A percentile compares a stretch with the other conserved stretches of the same genome.
Evolutionary conservation across 2,797 vertebrate genomes (phyloP).

Genomic region (Enteromius unitaeniatus): DNA sequence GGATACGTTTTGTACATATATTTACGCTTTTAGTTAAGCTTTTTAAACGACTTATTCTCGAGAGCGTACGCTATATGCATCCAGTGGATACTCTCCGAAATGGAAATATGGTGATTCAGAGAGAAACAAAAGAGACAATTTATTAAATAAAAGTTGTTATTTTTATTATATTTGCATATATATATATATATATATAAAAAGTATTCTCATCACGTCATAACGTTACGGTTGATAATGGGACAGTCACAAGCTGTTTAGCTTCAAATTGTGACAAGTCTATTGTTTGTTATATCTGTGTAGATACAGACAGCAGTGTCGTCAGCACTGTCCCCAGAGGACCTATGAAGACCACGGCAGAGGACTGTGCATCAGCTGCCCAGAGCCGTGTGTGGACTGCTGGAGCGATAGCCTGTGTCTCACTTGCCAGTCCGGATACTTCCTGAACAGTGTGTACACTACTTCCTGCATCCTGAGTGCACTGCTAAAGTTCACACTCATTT

Average conservation of each 20-base stretch:
- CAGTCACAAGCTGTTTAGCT: neutral
- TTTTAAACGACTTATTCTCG: no score
- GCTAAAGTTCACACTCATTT: neutral
- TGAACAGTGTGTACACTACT: conserved; percentile 71
- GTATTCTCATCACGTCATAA: no score
- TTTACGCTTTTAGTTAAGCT: no score
- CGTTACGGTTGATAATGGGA: no score
- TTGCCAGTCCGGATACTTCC: conserved; percentile 79
- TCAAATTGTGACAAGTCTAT: conserved; percentile 1
- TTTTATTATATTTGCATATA: no score
- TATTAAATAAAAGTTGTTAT: no score
- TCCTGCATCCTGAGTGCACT: neutral
- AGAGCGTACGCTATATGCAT: no score
- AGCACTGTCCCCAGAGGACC: conserved; percentile 80
- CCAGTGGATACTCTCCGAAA: no score
- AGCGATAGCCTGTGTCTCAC: conserved; percentile 74
- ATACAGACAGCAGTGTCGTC: conserved; percentile 81
- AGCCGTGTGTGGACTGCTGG: conserved; percentile 79
- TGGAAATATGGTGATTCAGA: no score
- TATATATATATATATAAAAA: no score
- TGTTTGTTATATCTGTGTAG: conserved; percentile 65
- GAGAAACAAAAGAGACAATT: no score
- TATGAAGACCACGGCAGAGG: conserved; percentile 74
- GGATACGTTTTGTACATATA: no score
- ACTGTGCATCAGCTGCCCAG: conserved; percentile 75